Conservation (phyloP, 2,888 invertebrate species). For the Pomacea canaliculata region DNA sequence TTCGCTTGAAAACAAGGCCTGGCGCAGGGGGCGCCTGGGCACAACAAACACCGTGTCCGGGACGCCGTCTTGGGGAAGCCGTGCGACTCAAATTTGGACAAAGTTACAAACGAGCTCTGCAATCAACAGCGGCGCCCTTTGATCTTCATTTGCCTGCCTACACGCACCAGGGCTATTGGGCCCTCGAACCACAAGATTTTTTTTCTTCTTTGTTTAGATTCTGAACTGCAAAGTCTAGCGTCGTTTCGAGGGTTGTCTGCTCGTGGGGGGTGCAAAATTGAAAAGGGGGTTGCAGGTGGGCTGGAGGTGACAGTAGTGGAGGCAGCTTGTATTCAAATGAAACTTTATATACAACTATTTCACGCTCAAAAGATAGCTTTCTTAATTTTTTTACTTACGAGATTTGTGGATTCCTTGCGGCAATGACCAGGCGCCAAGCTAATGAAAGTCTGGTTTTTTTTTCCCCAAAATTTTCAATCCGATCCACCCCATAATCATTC, state of each 20-base stretch:
- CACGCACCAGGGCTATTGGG: background rate
- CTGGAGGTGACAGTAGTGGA: no score
- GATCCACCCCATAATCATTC: no score
- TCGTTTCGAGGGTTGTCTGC: background rate
- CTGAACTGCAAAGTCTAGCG: slow-evolving; percentile 6
- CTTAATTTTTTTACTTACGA: no score
- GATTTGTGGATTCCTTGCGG: no score
- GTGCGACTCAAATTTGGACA: slow-evolving; percentile 12
- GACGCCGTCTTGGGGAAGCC: background rate
- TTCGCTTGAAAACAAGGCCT: background rate
- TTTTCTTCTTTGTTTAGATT: background rate
- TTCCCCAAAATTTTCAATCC: no score
- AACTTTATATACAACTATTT: no score
- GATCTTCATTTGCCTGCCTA: slow-evolving; percentile 14
- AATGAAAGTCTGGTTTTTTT: no score
- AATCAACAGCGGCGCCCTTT: slow-evolving; percentile 13
- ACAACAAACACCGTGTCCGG: slow-evolving; percentile 7
- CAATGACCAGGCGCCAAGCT: no score
- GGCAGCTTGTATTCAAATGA: no score
- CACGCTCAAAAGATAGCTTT: no score
- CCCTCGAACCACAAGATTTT: background rate
- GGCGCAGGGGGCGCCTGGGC: background rate
- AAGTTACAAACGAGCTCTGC: slow-evolving; percentile 11
- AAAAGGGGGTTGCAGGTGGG: background rate
- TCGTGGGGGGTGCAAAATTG: background rate